phyloP scores from a whole-genome alignment of 2,888 invertebrate genomes.

The Eustalomyia histrio region DNA sequence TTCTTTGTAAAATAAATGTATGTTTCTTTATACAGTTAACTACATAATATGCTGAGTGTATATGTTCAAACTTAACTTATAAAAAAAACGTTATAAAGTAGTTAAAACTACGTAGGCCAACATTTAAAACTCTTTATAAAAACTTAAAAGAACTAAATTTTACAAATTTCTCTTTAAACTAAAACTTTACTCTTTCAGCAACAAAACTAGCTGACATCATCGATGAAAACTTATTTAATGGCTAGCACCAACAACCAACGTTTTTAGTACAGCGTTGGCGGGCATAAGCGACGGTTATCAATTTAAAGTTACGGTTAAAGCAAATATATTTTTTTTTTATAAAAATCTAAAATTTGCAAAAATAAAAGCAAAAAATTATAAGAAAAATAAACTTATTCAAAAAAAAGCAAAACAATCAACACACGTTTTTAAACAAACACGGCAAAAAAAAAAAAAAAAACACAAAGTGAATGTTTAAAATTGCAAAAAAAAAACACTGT shows the following conservation, averaged over 20 bases:
- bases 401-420: slow-evolving; percentile 44
- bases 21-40: no score
- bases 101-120: slow-evolving; percentile 45
- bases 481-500: slow-evolving; percentile 21
- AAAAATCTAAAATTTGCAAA: slow-evolving; percentile 27
- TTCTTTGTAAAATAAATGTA: no score
- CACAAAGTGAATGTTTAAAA: slow-evolving; percentile 51
- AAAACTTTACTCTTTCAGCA: slow-evolving; percentile 3
- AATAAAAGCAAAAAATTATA: slow-evolving; percentile 30
- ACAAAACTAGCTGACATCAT: slow-evolving; percentile 71
- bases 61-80: no score
- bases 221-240: slow-evolving; percentile 75
- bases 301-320: slow-evolving; percentile 56
- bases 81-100: background rate
- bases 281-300: slow-evolving; percentile 75
- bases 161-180: slow-evolving; percentile 25
- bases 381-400: slow-evolving; percentile 50
- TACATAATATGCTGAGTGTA: no score
- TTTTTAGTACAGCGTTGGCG: slow-evolving; percentile 79
- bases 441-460: slow-evolving; percentile 27
- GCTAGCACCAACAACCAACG: slow-evolving; percentile 70
- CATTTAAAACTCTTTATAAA: background rate
- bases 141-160: slow-evolving; percentile 9
- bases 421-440: slow-evolving; percentile 31
- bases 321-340: slow-evolving; percentile 51